These are phyloP conservation scores for Probosciger aterrimus DNA, from an alignment of 2,113 vertebrate genomes.

Conservation along the genomic window DNA sequence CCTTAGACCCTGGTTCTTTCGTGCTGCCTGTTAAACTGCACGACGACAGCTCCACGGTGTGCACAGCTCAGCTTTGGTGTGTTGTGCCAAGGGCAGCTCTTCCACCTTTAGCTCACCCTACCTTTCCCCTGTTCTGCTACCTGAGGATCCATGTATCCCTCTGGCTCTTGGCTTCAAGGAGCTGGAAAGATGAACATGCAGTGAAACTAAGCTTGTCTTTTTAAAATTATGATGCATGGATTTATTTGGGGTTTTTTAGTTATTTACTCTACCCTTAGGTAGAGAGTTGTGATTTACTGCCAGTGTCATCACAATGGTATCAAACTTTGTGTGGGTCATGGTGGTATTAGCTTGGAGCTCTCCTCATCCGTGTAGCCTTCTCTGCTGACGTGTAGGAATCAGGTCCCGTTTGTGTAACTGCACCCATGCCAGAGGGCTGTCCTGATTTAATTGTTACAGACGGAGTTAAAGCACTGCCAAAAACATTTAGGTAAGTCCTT, in stretches of 20 bases:
- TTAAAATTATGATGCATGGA: neutral
- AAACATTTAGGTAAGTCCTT: neutral
- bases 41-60: accelerated
- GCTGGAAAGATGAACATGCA: neutral
- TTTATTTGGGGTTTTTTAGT: neutral
- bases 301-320: accelerated
- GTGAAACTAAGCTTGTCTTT: neutral
- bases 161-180: neutral
- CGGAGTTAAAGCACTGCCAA: neutral
- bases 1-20: neutral
- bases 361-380: neutral
- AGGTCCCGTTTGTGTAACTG: neutral
- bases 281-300: neutral
- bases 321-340: accelerated
- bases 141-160: accelerated
- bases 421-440: neutral
- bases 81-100: neutral
- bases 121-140: neutral
- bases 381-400: neutral
- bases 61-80: accelerated
- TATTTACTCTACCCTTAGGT: neutral
- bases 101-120: neutral
- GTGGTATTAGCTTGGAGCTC: neutral
- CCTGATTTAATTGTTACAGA: neutral
- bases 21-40: neutral